Evolutionary conservation across 2,888 invertebrate species (phyloP), one percentile per base, ranked within the genome.

Genomic region (Lymantria monacha): DNA sequence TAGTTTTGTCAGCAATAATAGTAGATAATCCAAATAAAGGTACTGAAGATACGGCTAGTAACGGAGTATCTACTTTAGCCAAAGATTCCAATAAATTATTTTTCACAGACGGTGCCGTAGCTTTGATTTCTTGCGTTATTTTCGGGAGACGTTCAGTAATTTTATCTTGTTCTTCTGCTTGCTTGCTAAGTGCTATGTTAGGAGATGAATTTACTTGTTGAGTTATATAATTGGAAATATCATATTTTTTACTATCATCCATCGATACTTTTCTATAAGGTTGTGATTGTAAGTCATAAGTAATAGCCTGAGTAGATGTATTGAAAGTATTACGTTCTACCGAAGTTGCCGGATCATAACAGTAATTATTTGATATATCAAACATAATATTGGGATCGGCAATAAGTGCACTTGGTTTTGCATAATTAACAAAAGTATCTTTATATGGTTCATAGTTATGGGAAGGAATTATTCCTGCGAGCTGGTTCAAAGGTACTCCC

Each of bases 1-100:
- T 69, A 7, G 72, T 51, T 59, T 67, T 72, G 22, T 74, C 73
- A 46, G 75, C 66, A 40, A 74, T 58, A 2, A 76, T 63, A n/a
- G 70, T 66, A 13, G 81, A 74, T 2, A 79, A 59, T 0, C 76
- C 78, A 57, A 76, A 77, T 30, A 81, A 53, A 1, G 82, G 75
- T 12, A 74, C 69, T 9, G 75, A 66, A 10, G 78, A 69, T 5
- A 78, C 70, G 31, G 67, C 70, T 30, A 73, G 57, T 31, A 70
- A 59, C 9, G 72, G 71, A 8, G 69, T 64, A 3, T 63, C 58
- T 15, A 64, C 58, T 55, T 70, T 69, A 10, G 57, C 50, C 30
- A 76, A 50, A 3, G 72, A 65, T 53, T 71, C 63, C 5, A 72
- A 55, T 44, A 74, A 48, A 53, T 50, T 65, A n/a, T 54, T 50